A percentile compares a stretch with the other conserved stretches of the same genome.
Evolutionary conservation across 2,888 invertebrate genomes (phyloP).

Genomic region (Drosophila putrida): DNA sequence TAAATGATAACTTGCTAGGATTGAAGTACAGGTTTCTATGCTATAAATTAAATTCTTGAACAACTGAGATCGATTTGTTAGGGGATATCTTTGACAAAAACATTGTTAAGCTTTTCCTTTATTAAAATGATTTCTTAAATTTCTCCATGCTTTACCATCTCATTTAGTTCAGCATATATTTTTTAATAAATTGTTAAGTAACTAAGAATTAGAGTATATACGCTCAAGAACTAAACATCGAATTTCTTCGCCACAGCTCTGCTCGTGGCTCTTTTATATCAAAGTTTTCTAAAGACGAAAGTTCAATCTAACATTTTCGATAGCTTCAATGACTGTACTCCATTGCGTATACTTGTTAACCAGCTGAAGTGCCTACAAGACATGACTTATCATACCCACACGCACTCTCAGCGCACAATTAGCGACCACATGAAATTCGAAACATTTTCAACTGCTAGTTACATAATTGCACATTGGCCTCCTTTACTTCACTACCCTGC

Average conservation of each 20-base stretch:
- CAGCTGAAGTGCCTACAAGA: slow-evolving; percentile 59
- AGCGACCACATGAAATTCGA: slow-evolving; percentile 75
- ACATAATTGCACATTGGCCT: slow-evolving; percentile 66
- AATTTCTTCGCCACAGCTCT: background rate
- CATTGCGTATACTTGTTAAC: slow-evolving; percentile 68
- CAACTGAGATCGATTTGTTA: too few species aligned
- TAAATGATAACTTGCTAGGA: background rate
- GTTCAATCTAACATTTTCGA: slow-evolving; percentile 18
- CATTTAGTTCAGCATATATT: background rate
- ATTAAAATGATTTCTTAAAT: too few species aligned
- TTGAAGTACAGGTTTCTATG: too few species aligned
- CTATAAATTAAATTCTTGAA: too few species aligned
- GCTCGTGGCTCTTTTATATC: background rate
- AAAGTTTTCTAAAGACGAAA: slow-evolving; percentile 16
- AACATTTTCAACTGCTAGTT: slow-evolving; percentile 76
- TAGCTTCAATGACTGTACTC: slow-evolving; percentile 25
- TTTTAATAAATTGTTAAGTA: background rate
- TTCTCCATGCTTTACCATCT: too few species aligned
- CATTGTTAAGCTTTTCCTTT: too few species aligned
- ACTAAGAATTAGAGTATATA: background rate
- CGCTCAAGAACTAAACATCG: background rate
- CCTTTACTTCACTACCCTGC: background rate
- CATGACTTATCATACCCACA: slow-evolving; percentile 45
- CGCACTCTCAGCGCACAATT: slow-evolving; percentile 27
- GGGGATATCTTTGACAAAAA: too few species aligned